Percentiles rank a stretch among this genome's conserved stretches.
Evolutionary conservation across 2,113 vertebrate species (phyloP).

Genomic region (Arenaria interpres): DNA sequence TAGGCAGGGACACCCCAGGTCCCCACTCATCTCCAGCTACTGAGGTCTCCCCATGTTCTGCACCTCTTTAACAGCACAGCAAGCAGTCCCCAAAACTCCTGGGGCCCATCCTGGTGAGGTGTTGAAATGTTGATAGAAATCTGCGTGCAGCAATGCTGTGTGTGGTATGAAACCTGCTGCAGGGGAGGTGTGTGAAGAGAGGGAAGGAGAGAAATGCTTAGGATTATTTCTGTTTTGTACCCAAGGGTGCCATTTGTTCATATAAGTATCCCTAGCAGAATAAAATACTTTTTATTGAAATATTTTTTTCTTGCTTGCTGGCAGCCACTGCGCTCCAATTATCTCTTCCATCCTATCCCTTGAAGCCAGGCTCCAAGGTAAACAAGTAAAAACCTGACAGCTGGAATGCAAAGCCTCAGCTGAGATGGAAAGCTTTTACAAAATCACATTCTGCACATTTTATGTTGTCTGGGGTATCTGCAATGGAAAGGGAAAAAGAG

Average conservation of each 20-base stretch:
- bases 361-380: conserved; percentile 54
- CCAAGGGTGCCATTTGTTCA: conserved; percentile 32
- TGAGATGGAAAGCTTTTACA: conserved; percentile 20
- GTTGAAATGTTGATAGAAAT: background rate
- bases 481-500: background rate
- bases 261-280: conserved; percentile 22
- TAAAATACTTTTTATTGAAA: conserved; percentile 48
- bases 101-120: fast-evolving
- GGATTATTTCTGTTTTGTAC: conserved; percentile 26
- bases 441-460: conserved; percentile 23
- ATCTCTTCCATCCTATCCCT: background rate
- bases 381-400: conserved; percentile 55
- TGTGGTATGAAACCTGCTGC: conserved; percentile 22
- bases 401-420: conserved; percentile 49
- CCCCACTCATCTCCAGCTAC: background rate
- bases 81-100: background rate
- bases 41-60: background rate
- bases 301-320: background rate
- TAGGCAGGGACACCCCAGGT: fast-evolving
- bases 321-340: background rate
- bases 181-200: background rate
- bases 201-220: background rate
- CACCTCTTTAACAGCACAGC: background rate
- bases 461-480: background rate
- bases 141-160: fast-evolving